These are phyloP conservation scores for Tinea trinotella DNA, from an alignment of 2,888 invertebrate genomes.

Conservation along the genomic window DNA sequence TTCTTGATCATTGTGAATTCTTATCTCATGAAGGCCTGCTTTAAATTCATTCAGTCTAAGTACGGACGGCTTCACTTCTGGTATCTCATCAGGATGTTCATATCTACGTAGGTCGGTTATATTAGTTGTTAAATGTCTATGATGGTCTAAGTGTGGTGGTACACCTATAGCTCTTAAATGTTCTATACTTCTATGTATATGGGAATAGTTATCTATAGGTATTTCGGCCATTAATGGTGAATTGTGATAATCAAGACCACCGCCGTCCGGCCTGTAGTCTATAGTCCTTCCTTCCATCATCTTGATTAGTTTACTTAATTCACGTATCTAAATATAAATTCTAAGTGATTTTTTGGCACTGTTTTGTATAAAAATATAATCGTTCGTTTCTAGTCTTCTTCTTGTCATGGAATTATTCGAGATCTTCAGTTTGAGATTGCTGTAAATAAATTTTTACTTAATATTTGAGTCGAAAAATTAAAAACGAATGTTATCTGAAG, in stretches of 20 bases:
- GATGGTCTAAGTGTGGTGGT: conserved; percentile 58
- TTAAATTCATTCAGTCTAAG: conserved; percentile 65
- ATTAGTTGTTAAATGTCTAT: conserved; percentile 61
- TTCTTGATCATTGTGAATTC: conserved; percentile 56
- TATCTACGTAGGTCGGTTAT: conserved; percentile 63
- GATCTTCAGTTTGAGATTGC: conserved; percentile 56
- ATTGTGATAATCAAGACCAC: conserved; percentile 77
- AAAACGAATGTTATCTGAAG: conserved; percentile 9
- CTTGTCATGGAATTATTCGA: conserved; percentile 64
- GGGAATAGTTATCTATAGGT: conserved; percentile 76
- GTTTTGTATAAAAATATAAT: conserved; percentile 60
- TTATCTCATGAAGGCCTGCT: conserved; percentile 57
- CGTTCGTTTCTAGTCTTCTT: conserved; percentile 24
- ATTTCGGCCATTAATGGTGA: conserved; percentile 79
- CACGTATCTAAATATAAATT: conserved; percentile 62
- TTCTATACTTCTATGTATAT: conserved; percentile 77
- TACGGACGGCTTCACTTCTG: conserved; percentile 66
- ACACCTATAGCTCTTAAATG: conserved; percentile 75
- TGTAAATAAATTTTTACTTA: conserved; percentile 38
- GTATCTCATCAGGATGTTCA: conserved; percentile 63
- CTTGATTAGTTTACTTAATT: conserved; percentile 40
- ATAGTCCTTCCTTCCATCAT: conserved; percentile 72
- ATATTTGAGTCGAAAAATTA: not conserved
- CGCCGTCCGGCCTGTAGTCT: conserved; percentile 70
- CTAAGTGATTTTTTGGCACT: conserved; percentile 58